Conservation (phyloP, 64 coral and sea anemone genomes). For the Actinia tenebrosa region DNA sequence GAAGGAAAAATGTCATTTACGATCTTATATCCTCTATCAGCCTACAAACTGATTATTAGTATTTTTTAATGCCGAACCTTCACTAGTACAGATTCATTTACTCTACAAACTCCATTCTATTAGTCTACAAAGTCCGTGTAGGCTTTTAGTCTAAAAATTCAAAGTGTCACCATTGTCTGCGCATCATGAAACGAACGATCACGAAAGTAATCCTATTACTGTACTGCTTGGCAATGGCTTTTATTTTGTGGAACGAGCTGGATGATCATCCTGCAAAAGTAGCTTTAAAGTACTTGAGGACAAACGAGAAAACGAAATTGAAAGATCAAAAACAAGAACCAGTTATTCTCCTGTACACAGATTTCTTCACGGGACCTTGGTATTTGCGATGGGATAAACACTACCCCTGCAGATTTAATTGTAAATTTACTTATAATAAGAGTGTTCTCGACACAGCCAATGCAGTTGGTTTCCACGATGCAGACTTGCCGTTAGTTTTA, state of each 20-base stretch:
- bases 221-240: background rate
- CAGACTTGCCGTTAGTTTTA: slow-evolving; percentile 44
- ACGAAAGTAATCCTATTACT: background rate
- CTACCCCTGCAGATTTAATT: slow-evolving; percentile 4
- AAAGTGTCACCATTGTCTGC: no score
- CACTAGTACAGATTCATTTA: no score
- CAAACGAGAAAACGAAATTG: background rate
- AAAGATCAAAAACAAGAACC: background rate
- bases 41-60: no score
- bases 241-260: background rate
- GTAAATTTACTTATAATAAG: slow-evolving; percentile 54
- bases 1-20: no score
- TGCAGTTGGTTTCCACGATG: slow-evolving; percentile 50
- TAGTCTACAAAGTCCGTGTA: no score
- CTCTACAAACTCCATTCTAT: no score
- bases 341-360: background rate
- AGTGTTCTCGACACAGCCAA: slow-evolving; percentile 9
- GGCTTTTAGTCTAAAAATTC: no score
- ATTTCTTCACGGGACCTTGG: background rate
- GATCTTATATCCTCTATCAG: no score
- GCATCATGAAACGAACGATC: no score
- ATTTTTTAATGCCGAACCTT: no score
- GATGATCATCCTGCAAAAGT: background rate
- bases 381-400: slow-evolving; percentile 1
- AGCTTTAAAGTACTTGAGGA: background rate